phyloP scores from a whole-genome alignment of 2,797 vertebrate species.

The Coreius guichenoti region DNA sequence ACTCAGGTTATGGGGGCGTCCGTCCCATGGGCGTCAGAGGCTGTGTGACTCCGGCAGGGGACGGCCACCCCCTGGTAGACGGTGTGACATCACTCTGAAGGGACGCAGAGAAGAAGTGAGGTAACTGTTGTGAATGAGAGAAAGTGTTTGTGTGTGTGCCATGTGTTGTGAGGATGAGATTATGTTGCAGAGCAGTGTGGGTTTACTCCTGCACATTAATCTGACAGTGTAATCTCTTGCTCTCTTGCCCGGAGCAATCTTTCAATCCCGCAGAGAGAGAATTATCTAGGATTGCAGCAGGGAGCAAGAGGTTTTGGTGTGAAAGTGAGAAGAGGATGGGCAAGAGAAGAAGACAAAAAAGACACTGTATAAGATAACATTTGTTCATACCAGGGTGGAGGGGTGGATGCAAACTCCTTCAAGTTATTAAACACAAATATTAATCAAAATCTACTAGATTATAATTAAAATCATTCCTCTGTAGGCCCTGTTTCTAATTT shows the following conservation, averaged over 20 bases:
- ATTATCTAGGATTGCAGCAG: conserved; percentile 80
- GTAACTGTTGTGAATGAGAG: conserved; percentile 27
- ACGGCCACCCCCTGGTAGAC: conserved; percentile 74
- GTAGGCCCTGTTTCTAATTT: conserved; percentile 6
- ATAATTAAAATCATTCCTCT: conserved; percentile 13
- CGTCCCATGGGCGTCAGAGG: conserved; percentile 75
- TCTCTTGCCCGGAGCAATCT: conserved; percentile 79
- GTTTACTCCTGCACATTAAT: conserved; percentile 78
- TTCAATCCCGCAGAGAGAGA: conserved; percentile 81
- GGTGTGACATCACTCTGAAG: conserved; percentile 78
- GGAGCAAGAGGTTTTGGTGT: conserved; percentile 59
- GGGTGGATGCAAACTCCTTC: neutral
- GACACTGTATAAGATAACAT: neutral
- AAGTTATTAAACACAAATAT: conserved; percentile 23
- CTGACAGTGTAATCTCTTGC: conserved; percentile 82
- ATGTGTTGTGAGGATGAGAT: conserved; percentile 71
- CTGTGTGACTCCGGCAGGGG: conserved; percentile 70
- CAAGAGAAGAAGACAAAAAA: conserved; percentile 2
- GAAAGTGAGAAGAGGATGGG: conserved; percentile 36
- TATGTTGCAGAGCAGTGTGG: conserved; percentile 70
- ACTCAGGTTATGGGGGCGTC: conserved; percentile 61
- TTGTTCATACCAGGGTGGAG: neutral
- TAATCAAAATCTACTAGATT: conserved; percentile 1
- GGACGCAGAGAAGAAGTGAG: conserved; percentile 49
- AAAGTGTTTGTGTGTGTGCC: conserved; percentile 58